phyloP scores from a whole-genome alignment of 2,113 vertebrate genomes.

The Trinectes maculatus region DNA sequence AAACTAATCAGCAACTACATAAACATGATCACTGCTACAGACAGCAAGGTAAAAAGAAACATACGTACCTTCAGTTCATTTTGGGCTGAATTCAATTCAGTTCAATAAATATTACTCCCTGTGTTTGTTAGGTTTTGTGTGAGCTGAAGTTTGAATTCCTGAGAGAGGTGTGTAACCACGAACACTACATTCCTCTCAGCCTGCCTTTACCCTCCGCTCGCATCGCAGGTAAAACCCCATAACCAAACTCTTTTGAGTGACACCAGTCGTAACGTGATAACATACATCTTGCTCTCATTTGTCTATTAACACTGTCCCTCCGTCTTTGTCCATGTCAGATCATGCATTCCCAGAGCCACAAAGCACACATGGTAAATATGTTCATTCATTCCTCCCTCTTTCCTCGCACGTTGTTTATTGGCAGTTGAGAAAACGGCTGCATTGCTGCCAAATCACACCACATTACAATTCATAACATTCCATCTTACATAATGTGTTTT shows the following conservation, averaged over 20 bases:
- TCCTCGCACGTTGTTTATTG: no score
- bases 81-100: neutral
- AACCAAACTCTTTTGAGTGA: neutral
- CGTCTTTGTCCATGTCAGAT: slow-evolving; percentile 76
- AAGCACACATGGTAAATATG: slow-evolving; percentile 81
- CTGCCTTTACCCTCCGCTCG: slow-evolving; percentile 90
- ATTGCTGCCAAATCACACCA: no score
- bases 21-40: slow-evolving; percentile 91
- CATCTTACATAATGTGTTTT: no score
- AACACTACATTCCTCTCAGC: slow-evolving; percentile 95
- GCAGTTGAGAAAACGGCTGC: no score
- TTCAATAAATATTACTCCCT: neutral
- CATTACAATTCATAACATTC: no score
- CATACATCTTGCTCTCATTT: slow-evolving; percentile 61
- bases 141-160: slow-evolving; percentile 97
- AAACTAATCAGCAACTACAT: slow-evolving; percentile 92
- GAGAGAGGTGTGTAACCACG: slow-evolving; percentile 95
- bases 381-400: slow-evolving; percentile 47
- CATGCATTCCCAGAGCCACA: slow-evolving; percentile 76
- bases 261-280: slow-evolving; percentile 19
- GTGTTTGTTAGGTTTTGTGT: slow-evolving; percentile 83
- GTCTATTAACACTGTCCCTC: slow-evolving; percentile 60
- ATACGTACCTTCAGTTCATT: neutral
- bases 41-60: slow-evolving; percentile 87
- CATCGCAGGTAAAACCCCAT: slow-evolving; percentile 65